These are phyloP conservation scores for Callyntrura sp. DNA, from an alignment of 2,888 invertebrate genomes.

Conservation along the genomic window DNA sequence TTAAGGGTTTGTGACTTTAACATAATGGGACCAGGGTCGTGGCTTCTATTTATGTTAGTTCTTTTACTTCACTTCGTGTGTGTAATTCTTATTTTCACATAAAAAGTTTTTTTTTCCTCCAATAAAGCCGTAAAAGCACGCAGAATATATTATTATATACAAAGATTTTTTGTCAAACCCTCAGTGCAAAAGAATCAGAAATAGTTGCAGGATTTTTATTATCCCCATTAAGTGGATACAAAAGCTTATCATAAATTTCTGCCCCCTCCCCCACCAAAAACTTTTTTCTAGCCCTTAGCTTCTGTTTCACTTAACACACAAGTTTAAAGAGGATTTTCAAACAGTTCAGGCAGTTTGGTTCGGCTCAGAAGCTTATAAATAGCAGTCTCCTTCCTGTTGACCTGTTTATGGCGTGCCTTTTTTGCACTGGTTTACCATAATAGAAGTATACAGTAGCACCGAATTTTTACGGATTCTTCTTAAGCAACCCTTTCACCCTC, in stretches of 20 bases:
- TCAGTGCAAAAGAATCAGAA: neutral
- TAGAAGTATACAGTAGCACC: too few species aligned
- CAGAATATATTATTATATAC: too few species aligned
- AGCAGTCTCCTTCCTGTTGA: neutral
- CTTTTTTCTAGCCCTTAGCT: conserved; percentile 1
- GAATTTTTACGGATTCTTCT: too few species aligned
- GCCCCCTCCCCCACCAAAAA: conserved; percentile 64
- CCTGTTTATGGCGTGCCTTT: too few species aligned
- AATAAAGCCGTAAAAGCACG: too few species aligned
- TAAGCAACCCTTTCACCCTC: too few species aligned
- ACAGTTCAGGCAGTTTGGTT: neutral
- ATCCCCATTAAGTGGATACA: conserved; percentile 77
- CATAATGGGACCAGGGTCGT: too few species aligned
- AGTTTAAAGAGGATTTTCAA: conserved; percentile 49
- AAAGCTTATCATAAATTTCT: conserved; percentile 84
- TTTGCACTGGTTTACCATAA: too few species aligned
- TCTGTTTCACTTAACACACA: conserved; percentile 5
- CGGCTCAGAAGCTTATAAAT: neutral
- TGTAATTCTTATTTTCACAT: too few species aligned
- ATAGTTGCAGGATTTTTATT: conserved; percentile 69
- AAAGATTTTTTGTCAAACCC: neutral
- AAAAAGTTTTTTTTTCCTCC: neutral
- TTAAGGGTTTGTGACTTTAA: too few species aligned
- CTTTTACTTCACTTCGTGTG: too few species aligned
- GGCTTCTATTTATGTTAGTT: too few species aligned